Evolutionary conservation across 2,797 vertebrate species (phyloP).

Genomic region (Acanthopagrus latus): DNA sequence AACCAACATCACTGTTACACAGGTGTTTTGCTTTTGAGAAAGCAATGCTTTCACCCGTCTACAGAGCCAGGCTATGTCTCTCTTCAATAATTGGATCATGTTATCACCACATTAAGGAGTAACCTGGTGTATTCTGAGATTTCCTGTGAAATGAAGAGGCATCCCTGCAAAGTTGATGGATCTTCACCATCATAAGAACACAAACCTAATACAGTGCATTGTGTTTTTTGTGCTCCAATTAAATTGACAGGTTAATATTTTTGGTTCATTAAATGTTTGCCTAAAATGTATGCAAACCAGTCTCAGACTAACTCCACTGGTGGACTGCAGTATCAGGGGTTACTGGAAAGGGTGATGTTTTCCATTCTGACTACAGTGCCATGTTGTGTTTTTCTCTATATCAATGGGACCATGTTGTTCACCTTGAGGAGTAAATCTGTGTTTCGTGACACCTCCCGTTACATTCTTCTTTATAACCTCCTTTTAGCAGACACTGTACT

Average conservation of each 20-base stretch:
- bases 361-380: not conserved
- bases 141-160: too few species aligned
- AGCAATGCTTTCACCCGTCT: not conserved
- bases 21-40: not conserved
- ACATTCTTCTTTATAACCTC: slow-evolving; percentile 43
- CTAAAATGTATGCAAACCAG: too few species aligned
- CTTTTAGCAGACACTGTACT: too few species aligned
- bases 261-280: too few species aligned
- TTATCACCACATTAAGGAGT: slow-evolving; percentile 1
- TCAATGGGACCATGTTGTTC: slow-evolving; percentile 1
- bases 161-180: too few species aligned
- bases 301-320: not conserved
- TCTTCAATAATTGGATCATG: not conserved
- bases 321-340: not conserved
- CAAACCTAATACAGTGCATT: too few species aligned
- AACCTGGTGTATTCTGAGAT: not conserved
- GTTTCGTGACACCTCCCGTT: slow-evolving; percentile 23
- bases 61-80: not conserved
- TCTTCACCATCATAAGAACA: too few species aligned
- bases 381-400: not conserved
- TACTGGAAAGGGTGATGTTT: not conserved
- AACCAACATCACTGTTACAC: not conserved
- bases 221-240: too few species aligned
- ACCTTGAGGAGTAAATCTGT: slow-evolving; percentile 4
- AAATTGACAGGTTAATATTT: too few species aligned